Evolutionary conservation across 1,140 invertebrate genomes (phyloP).

Genomic region (Gerris buenoi): DNA sequence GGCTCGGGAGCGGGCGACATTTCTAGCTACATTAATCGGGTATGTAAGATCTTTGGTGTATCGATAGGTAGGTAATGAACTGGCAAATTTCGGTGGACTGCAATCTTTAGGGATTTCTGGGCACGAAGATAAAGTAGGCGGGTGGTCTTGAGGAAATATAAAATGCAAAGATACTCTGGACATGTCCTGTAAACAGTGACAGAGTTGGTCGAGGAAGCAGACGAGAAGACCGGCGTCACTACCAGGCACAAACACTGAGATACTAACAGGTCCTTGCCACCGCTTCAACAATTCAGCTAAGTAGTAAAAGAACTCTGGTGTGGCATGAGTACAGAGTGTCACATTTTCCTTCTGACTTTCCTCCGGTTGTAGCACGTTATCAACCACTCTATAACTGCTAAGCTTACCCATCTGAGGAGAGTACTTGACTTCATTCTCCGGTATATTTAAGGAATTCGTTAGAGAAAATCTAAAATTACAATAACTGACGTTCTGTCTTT

Average conservation of each 20-base stretch:
- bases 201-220: constrained; percentile 42
- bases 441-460: constrained; percentile 37
- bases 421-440: constrained; percentile 28
- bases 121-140: constrained; percentile 21
- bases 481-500: constrained; percentile 37
- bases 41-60: constrained; percentile 35
- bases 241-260: constrained; percentile 53
- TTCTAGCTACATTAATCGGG: constrained; percentile 60
- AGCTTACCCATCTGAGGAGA: constrained; percentile 39
- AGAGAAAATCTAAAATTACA: constrained; percentile 47
- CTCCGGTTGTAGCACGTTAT: constrained; percentile 39
- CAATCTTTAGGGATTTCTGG: constrained; percentile 10
- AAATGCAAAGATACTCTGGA: constrained; percentile 52
- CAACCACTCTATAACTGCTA: constrained; percentile 45
- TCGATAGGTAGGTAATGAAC: constrained; percentile 16
- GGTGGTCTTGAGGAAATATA: constrained; percentile 38
- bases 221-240: constrained; percentile 45
- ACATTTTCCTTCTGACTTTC: constrained; percentile 31
- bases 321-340: constrained; percentile 57
- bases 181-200: constrained; percentile 46
- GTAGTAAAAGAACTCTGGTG: constrained; percentile 54
- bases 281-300: constrained; percentile 47
- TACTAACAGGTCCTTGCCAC: constrained; percentile 58
- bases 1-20: constrained; percentile 44
- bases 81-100: constrained; percentile 12